Evolutionary conservation across 2,113 vertebrate species (phyloP), one percentile per base, ranked within the genome.

Genomic region (Nibea albiflora): DNA sequence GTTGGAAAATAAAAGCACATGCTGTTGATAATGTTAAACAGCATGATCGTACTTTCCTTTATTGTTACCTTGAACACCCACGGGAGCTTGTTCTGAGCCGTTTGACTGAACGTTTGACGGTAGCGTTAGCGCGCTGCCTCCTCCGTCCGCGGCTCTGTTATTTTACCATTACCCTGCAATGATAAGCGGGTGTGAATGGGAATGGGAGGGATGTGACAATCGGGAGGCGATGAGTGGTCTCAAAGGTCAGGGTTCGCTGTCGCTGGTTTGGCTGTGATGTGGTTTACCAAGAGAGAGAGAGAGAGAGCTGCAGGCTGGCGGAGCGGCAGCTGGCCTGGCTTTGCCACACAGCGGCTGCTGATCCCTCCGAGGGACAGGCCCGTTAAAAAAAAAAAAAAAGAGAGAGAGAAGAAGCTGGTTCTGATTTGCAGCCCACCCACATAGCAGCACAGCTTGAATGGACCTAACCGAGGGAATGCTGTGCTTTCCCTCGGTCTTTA

Each of bases 371-470:
- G 58, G 69, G 78, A 75, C 76, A 28, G 31, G 74, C 71, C 81
- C 86, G 76, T 79, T 8, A 39, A 39, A 39, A 39, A 39, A 39
- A 9, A 35, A 35, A 80, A 5, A 31, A 31, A 35, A 35, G n/a
- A n/a, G n/a, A 26, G 24, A 26, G n/a, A 26, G 24, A 26, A 35
- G 89, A 84, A 86, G 90, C 90, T 88, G 91, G 76, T 85, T 90
- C 79, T 85, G 88, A 90, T 89, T 92, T 91, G 84, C 39, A 78
- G 95, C 92, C 94, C 95, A 95, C 94, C 95, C 94, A 94, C 83
- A 76, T 68, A 22, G 88, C 78, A 54, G 63, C 49, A 3, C 70
- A 58, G 69, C 86, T 77, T 63, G 84, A 90, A 90, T 67, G 75
- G 79, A 84, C 85, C 61, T 46, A 80, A 76, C 64, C 44, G 70